These are phyloP conservation scores for Brachirus orientalis DNA, from an alignment of 2,113 vertebrate genomes.

Conservation along the genomic window DNA sequence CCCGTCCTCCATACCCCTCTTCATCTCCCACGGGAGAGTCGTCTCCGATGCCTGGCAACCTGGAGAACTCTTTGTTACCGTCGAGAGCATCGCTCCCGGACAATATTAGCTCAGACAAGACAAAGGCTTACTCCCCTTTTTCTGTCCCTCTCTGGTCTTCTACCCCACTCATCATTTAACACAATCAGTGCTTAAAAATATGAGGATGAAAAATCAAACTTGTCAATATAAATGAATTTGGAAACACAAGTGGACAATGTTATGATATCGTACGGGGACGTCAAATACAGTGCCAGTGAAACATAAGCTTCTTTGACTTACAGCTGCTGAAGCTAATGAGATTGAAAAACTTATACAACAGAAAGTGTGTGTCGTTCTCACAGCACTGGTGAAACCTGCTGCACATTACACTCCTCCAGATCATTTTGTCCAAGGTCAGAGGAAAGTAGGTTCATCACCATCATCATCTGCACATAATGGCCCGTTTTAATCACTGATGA, in stretches of 20 bases:
- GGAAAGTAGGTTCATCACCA: neutral
- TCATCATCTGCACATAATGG: neutral
- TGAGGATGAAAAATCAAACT: conserved; percentile 3
- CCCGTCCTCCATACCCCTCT: conserved; percentile 20
- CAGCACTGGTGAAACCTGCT: conserved; percentile 12
- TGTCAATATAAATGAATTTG: conserved; percentile 3
- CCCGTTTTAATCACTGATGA: neutral
- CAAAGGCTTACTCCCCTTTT: conserved; percentile 19
- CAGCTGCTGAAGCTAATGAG: neutral
- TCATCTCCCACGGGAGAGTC: conserved; percentile 46
- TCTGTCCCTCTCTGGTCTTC: conserved; percentile 7
- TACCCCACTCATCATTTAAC: neutral
- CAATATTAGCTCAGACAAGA: conserved; percentile 47
- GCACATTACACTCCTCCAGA: neutral
- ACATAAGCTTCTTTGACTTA: conserved; percentile 15
- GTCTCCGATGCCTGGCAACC: conserved; percentile 66
- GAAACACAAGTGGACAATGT: neutral
- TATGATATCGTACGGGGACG: neutral
- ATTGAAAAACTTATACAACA: neutral
- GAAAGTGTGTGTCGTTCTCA: conserved; percentile 5
- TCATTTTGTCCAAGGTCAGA: neutral
- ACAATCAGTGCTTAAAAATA: neutral
- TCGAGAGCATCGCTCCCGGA: conserved; percentile 45
- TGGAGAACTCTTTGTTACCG: conserved; percentile 55
- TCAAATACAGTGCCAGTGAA: conserved; percentile 2